Base-by-base conservation (phyloP, 2,888 invertebrate species). In the Ichneumoninae sp. region DNA sequence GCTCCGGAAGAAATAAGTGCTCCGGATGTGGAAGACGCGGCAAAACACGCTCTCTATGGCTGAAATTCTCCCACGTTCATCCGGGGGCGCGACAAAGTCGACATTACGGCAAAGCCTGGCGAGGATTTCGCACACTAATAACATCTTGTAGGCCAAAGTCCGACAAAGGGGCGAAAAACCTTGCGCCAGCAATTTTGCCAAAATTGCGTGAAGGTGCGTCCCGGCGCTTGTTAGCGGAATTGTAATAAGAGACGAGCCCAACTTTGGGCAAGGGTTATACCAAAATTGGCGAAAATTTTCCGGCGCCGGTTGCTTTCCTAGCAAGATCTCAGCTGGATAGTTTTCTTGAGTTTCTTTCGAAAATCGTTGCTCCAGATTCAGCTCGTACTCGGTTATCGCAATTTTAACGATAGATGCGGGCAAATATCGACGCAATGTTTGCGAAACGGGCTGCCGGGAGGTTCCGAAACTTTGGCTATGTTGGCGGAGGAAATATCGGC, bases 1-100 rank as follows among this genome's bases (percentile, higher is more conserved):
- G 76, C 72, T 60, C 50, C 71, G 71, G 52, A 72, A 80, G 76
- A 72, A 83, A 83, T 83, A 80, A 76, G 75, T 30, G 52, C 33
- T 19, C n/a, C 33, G 69, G 47, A 62, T 70, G 44, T 8, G 44
- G 26, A 62, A 50, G 68, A 68, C 76, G 68, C 83, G 80, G 68
- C 47, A n/a, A 16, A 75, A 80, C 47, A 65, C 75, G 50, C 65
- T 66, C 1, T 30, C 30, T 16, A 4, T 6, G 60, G 60, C 72
- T 68, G 40, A 71, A 68, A 57, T 72, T 26, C 65, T n/a, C 30
- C 8, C 26, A 52, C 30, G 30, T 4, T 30, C 2, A 5, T 4
- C n/a, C 6, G 26, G 10, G 30, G 6, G 16, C 30, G n/a, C 33
- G 62, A 60, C 26, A 30, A 60, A 60, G 26, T 30, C 26, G 26